Percentiles rank a stretch among this genome's conserved stretches.
These are phyloP conservation scores for Bubalus kerabau DNA, from an alignment of 2,113 vertebrate genomes.

Conservation along the genomic window DNA sequence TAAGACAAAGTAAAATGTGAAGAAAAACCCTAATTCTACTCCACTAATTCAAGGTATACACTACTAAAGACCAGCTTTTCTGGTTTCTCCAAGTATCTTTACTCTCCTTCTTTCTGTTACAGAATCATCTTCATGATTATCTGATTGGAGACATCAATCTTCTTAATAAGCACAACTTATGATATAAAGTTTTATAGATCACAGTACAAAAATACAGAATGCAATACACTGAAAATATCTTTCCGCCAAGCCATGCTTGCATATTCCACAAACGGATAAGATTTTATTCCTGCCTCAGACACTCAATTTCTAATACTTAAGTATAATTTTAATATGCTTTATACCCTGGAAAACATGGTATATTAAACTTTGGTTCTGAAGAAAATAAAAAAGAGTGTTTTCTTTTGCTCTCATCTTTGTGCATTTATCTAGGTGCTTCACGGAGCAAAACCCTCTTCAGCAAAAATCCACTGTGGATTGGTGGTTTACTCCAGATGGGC, in stretches of 20 bases:
- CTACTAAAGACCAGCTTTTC: neutral
- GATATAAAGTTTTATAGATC: neutral
- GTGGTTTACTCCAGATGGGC: conserved; percentile 12
- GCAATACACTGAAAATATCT: neutral
- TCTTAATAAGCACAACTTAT: neutral
- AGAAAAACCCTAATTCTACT: neutral
- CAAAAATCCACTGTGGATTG: conserved; percentile 20
- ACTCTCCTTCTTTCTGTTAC: neutral
- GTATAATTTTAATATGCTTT: conserved; percentile 4
- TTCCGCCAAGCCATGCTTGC: neutral
- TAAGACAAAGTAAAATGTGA: neutral
- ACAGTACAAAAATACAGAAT: conserved; percentile 23
- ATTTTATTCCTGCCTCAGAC: neutral
- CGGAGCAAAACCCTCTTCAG: neutral
- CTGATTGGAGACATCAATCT: neutral
- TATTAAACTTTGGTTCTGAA: conserved; percentile 19
- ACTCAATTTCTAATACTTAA: conserved; percentile 18
- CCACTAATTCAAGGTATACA: neutral
- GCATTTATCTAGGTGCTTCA: conserved; percentile 23
- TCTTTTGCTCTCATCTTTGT: conserved; percentile 1
- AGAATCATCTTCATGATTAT: conserved; percentile 7
- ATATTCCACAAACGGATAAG: neutral
- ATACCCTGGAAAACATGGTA: neutral
- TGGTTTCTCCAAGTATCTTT: neutral
- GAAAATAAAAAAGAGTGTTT: neutral